Evolutionary conservation across 2,113 vertebrate species (phyloP).

Genomic region (Hystrix cristata): DNA sequence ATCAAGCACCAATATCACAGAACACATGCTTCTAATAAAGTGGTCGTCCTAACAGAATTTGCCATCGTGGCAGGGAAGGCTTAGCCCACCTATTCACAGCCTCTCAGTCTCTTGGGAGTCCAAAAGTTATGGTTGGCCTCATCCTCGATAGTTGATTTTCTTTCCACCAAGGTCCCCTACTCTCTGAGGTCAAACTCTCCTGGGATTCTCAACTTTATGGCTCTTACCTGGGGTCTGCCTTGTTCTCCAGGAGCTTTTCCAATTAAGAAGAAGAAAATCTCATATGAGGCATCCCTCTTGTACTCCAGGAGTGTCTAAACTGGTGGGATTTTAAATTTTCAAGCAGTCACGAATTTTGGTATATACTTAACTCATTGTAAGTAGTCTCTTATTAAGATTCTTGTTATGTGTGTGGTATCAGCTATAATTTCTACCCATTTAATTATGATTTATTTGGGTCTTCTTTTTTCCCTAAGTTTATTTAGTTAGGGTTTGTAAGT

Average conservation of each 20-base stretch:
- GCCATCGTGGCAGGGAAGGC: neutral
- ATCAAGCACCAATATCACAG: neutral
- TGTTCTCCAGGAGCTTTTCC: neutral
- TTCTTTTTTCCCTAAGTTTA: neutral
- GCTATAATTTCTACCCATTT: neutral
- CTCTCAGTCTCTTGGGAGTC: neutral
- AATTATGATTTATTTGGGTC: neutral
- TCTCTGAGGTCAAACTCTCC: neutral
- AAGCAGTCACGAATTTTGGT: neutral
- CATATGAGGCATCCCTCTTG: neutral
- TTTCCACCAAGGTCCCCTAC: neutral
- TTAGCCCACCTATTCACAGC: neutral
- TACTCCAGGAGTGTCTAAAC: neutral
- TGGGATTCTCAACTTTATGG: neutral
- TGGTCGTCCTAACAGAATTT: neutral
- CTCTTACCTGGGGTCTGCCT: neutral
- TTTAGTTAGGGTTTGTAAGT: neutral
- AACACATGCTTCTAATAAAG: neutral
- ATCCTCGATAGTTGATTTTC: neutral
- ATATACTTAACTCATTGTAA: neutral
- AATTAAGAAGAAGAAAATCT: neutral
- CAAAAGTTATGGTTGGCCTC: neutral
- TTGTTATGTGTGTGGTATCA: neutral
- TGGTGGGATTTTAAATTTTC: conserved; percentile 5
- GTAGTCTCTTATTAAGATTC: neutral